Conservation (phyloP, 2,888 invertebrate species). For the Synergus laeviventris region DNA sequence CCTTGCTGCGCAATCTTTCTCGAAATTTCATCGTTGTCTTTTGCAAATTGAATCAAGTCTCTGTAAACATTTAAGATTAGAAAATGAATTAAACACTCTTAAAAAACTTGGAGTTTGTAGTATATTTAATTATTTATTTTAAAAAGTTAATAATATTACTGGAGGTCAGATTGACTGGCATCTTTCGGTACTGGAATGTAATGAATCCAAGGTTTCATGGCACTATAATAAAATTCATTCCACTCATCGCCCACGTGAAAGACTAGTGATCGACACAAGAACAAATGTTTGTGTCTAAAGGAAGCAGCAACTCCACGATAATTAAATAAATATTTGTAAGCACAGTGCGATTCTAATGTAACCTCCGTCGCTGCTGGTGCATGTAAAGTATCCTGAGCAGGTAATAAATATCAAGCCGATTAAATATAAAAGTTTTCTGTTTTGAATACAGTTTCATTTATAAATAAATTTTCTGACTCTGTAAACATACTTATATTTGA, state of each 20-base stretch:
- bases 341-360: constrained; percentile 93
- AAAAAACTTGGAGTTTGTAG: too few species aligned
- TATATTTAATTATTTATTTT: too few species aligned
- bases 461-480: not conserved
- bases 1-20: constrained; percentile 90
- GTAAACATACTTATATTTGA: not conserved
- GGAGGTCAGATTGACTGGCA: constrained; percentile 83
- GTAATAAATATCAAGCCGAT: constrained; percentile 10
- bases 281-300: constrained; percentile 96
- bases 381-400: constrained; percentile 87
- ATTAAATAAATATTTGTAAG: constrained; percentile 95
- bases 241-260: constrained; percentile 97
- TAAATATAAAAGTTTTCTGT: not conserved
- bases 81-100: too few species aligned
- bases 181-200: constrained; percentile 89
- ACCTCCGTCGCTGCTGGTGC: constrained; percentile 91
- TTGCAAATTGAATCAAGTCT: constrained; percentile 85
- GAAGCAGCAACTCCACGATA: constrained; percentile 98
- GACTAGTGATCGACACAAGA: constrained; percentile 93
- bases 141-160: constrained; percentile 71
- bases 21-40: constrained; percentile 85
- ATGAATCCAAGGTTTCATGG: constrained; percentile 96
- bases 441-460: not conserved
- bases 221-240: constrained; percentile 95
- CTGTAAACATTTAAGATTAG: too few species aligned